Percentiles rank a stretch among this genome's conserved stretches.
phyloP scores from a whole-genome alignment of 2,797 vertebrate species.

The Ficedula albicollis region DNA sequence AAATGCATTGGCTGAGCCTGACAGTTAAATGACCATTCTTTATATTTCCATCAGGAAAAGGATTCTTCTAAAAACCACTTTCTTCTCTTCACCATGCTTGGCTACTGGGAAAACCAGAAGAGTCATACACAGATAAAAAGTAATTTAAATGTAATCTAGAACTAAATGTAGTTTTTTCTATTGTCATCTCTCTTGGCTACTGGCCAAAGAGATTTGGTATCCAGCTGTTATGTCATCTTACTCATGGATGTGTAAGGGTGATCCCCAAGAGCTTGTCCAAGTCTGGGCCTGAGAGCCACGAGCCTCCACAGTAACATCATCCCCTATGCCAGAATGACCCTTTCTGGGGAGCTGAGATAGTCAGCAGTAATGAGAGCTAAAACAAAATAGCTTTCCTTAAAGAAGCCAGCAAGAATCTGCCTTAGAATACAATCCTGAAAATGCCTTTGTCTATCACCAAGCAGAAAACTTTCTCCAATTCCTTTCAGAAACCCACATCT shows the following conservation, averaged over 20 bases:
- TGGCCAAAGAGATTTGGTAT: not conserved
- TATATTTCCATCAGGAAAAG: not conserved
- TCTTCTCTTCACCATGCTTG: not conserved
- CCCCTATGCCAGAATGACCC: not conserved
- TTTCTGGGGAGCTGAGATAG: not conserved
- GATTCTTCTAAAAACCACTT: not conserved
- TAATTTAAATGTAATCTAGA: not conserved
- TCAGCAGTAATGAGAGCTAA: not conserved
- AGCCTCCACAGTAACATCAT: not conserved
- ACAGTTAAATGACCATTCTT: not conserved
- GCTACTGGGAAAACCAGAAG: not conserved
- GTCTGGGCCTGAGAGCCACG: not conserved
- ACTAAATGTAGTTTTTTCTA: not conserved
- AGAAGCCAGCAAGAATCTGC: not conserved
- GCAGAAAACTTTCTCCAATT: not conserved
- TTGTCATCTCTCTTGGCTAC: not conserved
- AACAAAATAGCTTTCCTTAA: not conserved
- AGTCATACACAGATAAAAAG: not conserved
- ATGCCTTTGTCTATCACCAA: slow-evolving; percentile 30
- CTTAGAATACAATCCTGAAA: slow-evolving; percentile 21
- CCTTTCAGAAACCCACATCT: not conserved
- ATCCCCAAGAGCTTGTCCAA: not conserved
- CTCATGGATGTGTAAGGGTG: not conserved
- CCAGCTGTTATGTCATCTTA: not conserved
- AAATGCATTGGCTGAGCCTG: not conserved